Evolutionary conservation across 2,888 invertebrate genomes (phyloP).

Genomic region (Rhagophthalmus giganteus): DNA sequence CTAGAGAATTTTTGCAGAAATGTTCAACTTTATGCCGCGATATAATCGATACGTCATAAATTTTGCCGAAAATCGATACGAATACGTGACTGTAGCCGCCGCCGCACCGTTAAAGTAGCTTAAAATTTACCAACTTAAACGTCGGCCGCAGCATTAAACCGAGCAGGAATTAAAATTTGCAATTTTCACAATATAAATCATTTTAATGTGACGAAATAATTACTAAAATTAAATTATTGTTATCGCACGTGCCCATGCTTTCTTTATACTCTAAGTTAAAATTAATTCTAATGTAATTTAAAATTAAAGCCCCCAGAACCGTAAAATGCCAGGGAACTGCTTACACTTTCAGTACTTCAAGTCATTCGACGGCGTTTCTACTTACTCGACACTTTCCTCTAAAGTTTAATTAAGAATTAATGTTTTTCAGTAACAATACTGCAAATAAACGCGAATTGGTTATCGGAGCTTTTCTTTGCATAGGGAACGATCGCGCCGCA

Average conservation of each 20-base stretch:
- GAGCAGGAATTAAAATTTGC: constrained; percentile 16
- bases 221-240: constrained; percentile 28
- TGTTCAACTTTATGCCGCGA: constrained; percentile 11
- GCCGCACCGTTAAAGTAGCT: constrained; percentile 7
- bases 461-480: constrained; percentile 23
- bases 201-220: constrained; percentile 27
- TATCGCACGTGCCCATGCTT: constrained; percentile 29
- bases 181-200: constrained; percentile 23
- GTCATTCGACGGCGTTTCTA: constrained; percentile 28
- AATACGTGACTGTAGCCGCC: constrained; percentile 16
- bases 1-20: constrained; percentile 16
- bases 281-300: constrained; percentile 32
- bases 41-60: constrained; percentile 18
- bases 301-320: constrained; percentile 30
- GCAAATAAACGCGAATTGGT: constrained; percentile 26
- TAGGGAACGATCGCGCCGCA: constrained; percentile 5
- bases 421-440: constrained; percentile 30
- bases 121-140: constrained; percentile 12
- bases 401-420: constrained; percentile 34
- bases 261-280: constrained; percentile 22
- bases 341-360: constrained; percentile 23
- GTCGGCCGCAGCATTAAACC: constrained; percentile 3
- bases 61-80: constrained; percentile 15
- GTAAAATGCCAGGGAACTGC: constrained; percentile 25
- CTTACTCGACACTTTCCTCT: constrained; percentile 31